Base-by-base conservation (phyloP, 2,113 vertebrate genomes). In the Bos javanicus region DNA sequence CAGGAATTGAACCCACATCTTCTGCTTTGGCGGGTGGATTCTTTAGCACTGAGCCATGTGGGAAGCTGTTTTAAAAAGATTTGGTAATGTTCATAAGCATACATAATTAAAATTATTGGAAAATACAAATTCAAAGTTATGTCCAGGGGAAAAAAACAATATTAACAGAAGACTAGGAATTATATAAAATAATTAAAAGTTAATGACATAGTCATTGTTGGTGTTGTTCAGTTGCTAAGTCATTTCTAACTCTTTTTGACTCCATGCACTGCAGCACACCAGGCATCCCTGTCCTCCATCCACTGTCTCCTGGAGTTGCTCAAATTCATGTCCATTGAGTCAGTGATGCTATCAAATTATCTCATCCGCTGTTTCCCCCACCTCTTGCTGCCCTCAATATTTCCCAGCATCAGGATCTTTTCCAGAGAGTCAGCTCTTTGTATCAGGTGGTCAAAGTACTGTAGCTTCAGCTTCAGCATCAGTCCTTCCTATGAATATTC, bases 71-170 rank as follows among this genome's bases (percentile, higher is more conserved):
- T 67, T 36, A 21, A 67, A 67, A 59, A 78, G 6, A 93, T 80
- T 46, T 92, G 7, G 71, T 59, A 3, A 87, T 56, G 0, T 60
- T 56, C 19, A 83, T 54, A 90, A 87, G 19, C 7, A 82, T 81
- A 67, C 3, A 19, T 48, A 71, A 90, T 91, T 84, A 87, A 95
- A 89, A 80, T 62, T 92, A 87, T 36, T 92, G 12, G 10, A 60
- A 90, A 92, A 82, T 39, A n/a, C 6, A 62, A 86, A 82, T 82
- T 87, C 3, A 67, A 94, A 85, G 15, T 48, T 30, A 67, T 83
- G n/a, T 6, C 28, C 6, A 6, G 5, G 19, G 4, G 15, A 0
- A 28, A 46, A 52, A 85, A 46, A 10, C 7, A 82, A 74, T 86
- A 59, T 12, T 48, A 92, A 90, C 0, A 43, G 2, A 74, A 93